Evolutionary conservation across 2,888 invertebrate species (phyloP).

Genomic region (Isotomurus palustris): DNA sequence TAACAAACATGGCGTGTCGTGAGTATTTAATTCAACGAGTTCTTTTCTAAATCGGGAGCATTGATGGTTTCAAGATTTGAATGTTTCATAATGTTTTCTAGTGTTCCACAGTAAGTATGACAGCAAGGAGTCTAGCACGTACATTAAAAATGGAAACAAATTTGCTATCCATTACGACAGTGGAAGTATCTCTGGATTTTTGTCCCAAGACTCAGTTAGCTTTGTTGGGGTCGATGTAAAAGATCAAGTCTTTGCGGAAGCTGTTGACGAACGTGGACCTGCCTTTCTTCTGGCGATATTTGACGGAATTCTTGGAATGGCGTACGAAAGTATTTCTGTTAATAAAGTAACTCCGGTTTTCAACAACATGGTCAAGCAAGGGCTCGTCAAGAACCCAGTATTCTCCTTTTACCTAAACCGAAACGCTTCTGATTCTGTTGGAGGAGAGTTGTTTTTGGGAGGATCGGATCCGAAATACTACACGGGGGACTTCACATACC

Average conservation of each 20-base stretch:
- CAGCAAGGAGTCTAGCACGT: not conserved
- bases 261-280: not conserved
- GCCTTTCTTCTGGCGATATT: not conserved
- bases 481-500: not conserved
- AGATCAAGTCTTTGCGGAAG: constrained; percentile 12
- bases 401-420: constrained; percentile 52
- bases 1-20: too few species aligned
- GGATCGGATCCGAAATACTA: not conserved
- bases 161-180: not conserved
- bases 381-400: not conserved
- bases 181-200: not conserved
- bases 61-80: not conserved
- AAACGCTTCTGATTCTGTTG: constrained; percentile 63
- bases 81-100: not conserved
- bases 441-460: not conserved
- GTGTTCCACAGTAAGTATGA: not conserved
- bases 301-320: constrained; percentile 10
- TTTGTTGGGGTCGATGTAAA: not conserved
- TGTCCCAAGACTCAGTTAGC: not conserved
- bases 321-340: not conserved
- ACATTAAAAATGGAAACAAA: not conserved
- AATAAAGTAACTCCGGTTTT: not conserved
- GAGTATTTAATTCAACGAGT: too few species aligned
- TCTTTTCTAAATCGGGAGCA: not conserved
- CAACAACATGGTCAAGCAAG: constrained; percentile 11